These are phyloP conservation scores for Belonocnema kinseyi DNA, from an alignment of 1,140 invertebrate genomes.

Conservation along the genomic window DNA sequence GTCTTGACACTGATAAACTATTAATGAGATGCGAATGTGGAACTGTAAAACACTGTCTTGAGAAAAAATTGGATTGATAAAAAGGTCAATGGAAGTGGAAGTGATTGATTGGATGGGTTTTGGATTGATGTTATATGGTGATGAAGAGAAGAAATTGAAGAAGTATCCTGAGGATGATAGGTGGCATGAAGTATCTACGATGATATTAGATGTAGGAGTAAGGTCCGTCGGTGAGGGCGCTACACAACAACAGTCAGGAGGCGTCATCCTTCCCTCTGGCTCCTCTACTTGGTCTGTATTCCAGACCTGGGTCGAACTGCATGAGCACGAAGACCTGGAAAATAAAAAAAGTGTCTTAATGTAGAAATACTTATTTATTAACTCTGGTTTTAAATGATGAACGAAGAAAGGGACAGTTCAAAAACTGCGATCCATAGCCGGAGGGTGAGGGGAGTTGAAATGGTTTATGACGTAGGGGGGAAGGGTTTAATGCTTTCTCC, in stretches of 20 bases:
- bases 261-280: slow-evolving; percentile 89
- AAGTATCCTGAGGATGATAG: slow-evolving; percentile 54
- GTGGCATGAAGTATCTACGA: slow-evolving; percentile 62
- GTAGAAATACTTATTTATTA: no score
- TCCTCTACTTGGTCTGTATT: slow-evolving; percentile 92
- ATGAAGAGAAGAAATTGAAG: slow-evolving; percentile 40
- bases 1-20: background rate
- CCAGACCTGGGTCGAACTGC: slow-evolving; percentile 97
- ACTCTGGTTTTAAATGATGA: no score
- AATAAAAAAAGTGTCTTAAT: background rate
- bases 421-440: no score
- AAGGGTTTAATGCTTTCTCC: no score
- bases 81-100: background rate
- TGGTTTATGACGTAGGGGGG: no score
- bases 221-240: slow-evolving; percentile 96
- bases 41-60: background rate
- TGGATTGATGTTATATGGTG: background rate
- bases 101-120: background rate
- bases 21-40: background rate
- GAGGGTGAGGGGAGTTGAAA: no score
- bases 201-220: slow-evolving; percentile 82
- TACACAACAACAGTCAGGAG: slow-evolving; percentile 99
- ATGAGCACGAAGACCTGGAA: slow-evolving; percentile 94
- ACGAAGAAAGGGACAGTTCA: no score
- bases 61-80: no score